These are phyloP conservation scores for Carcina quercana DNA, from an alignment of 2,888 invertebrate genomes.

Conservation along the genomic window DNA sequence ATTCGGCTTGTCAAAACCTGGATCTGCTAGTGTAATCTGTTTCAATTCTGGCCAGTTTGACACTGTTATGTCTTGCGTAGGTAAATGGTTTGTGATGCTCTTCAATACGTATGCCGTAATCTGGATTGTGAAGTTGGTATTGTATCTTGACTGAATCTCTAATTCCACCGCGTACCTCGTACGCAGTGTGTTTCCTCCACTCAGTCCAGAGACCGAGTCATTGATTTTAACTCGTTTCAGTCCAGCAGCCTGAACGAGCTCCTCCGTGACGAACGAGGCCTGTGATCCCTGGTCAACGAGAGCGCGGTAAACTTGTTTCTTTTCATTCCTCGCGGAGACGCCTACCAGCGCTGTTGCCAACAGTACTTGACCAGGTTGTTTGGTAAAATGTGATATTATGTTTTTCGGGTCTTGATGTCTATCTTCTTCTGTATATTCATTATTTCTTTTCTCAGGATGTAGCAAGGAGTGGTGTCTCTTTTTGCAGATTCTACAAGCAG, in stretches of 20 bases:
- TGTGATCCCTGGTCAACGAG: conserved; percentile 11
- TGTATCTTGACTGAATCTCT: conserved; percentile 3
- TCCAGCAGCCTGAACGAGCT: conserved; percentile 1
- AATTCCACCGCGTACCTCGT: not conserved
- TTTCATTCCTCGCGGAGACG: conserved; percentile 1
- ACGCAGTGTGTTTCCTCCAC: not conserved
- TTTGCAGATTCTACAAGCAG: not conserved
- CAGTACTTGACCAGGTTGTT: conserved; percentile 3
- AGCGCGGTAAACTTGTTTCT: not conserved
- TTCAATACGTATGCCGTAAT: conserved; percentile 4
- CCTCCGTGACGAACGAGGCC: conserved; percentile 4
- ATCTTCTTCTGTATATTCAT: not conserved
- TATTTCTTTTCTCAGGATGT: not conserved
- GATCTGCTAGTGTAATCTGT: conserved; percentile 8
- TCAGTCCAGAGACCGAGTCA: not conserved
- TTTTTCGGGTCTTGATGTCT: not conserved
- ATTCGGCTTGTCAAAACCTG: conserved; percentile 4
- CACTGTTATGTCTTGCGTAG: not conserved
- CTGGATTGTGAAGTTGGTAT: not conserved
- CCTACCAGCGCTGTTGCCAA: conserved; percentile 4
- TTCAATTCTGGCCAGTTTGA: not conserved
- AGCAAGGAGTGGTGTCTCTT: conserved; percentile 3
- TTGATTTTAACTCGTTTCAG: not conserved
- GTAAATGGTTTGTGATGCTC: not conserved
- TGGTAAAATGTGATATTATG: not conserved